Evolutionary conservation across 1,140 invertebrate genomes (phyloP).

Genomic region (Eumeta japonica): DNA sequence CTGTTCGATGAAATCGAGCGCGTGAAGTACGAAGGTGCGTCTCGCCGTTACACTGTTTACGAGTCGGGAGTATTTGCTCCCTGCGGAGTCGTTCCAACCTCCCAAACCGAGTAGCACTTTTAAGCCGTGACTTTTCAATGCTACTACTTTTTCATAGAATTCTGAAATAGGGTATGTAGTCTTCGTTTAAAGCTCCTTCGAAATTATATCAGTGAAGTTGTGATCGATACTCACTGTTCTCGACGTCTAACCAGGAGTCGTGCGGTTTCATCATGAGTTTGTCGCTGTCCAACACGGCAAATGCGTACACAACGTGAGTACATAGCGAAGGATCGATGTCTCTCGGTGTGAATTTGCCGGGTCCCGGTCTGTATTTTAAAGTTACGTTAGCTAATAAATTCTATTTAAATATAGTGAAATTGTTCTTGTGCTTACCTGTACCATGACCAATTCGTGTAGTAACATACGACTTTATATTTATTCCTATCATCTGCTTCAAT

Average conservation of each 20-base stretch:
- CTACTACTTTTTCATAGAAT: conserved; percentile 81
- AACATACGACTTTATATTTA: conserved; percentile 78
- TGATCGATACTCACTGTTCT: conserved; percentile 81
- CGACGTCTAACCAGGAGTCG: conserved; percentile 85
- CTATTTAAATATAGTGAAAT: neutral
- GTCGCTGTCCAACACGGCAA: conserved; percentile 79
- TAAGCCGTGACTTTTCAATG: conserved; percentile 70
- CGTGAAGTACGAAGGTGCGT: conserved; percentile 72
- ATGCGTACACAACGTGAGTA: conserved; percentile 90
- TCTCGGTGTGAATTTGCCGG: conserved; percentile 79
- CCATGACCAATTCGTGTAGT: conserved; percentile 94
- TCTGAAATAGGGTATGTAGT: conserved; percentile 46
- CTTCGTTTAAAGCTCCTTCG: too few relatives aligned
- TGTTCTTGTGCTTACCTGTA: conserved; percentile 56
- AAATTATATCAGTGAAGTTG: too few relatives aligned
- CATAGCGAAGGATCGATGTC: conserved; percentile 83
- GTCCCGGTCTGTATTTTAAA: conserved; percentile 59
- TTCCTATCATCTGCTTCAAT: conserved; percentile 19
- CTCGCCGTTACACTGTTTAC: conserved; percentile 73
- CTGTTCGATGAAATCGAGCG: conserved; percentile 74
- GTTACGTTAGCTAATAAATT: neutral
- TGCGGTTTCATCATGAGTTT: conserved; percentile 78
- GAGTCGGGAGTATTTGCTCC: conserved; percentile 81
- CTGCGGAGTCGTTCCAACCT: conserved; percentile 87
- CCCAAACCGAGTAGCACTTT: conserved; percentile 84